Conservation (phyloP, 2,888 invertebrate genomes). For the Fragum fragum region DNA sequence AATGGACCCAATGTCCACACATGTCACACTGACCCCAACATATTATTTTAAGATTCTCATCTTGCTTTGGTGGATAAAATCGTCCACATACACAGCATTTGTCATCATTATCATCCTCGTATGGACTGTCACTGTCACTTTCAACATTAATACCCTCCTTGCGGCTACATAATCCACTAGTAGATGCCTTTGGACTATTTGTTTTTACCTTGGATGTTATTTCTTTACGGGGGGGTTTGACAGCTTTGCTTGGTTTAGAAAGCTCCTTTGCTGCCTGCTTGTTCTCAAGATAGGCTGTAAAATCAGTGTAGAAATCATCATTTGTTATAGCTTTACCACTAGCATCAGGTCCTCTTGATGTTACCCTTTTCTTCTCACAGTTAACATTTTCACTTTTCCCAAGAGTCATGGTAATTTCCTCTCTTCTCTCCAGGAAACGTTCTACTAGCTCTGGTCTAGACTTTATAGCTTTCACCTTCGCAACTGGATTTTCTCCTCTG, state of each 20-base stretch:
- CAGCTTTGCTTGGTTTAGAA: background rate
- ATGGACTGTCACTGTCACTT: too few relatives aligned
- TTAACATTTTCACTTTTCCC: background rate
- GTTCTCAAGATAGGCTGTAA: background rate
- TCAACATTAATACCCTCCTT: background rate
- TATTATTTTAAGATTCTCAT: conserved; percentile 16
- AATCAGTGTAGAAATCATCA: conserved; percentile 6
- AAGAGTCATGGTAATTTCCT: background rate
- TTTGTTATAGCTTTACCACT: conserved; percentile 16
- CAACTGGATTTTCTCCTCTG: conserved; percentile 18
- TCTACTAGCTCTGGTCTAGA: too few relatives aligned
- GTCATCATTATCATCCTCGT: conserved; percentile 6
- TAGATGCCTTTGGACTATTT: conserved; percentile 22
- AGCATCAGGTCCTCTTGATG: conserved; percentile 12
- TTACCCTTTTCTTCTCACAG: background rate
- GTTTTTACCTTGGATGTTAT: background rate
- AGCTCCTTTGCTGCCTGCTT: background rate
- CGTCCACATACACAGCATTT: conserved; percentile 32
- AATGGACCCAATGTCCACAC: conserved; percentile 13
- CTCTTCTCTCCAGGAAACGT: conserved; percentile 8
- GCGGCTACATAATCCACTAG: conserved; percentile 13
- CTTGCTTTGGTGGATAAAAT: conserved; percentile 6
- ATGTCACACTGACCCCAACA: conserved; percentile 24
- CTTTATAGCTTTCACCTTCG: conserved; percentile 26
- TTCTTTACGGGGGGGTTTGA: too few relatives aligned